These are phyloP conservation scores for Pachycephala philippinensis DNA, from an alignment of 2,113 vertebrate genomes.

Conservation along the genomic window DNA sequence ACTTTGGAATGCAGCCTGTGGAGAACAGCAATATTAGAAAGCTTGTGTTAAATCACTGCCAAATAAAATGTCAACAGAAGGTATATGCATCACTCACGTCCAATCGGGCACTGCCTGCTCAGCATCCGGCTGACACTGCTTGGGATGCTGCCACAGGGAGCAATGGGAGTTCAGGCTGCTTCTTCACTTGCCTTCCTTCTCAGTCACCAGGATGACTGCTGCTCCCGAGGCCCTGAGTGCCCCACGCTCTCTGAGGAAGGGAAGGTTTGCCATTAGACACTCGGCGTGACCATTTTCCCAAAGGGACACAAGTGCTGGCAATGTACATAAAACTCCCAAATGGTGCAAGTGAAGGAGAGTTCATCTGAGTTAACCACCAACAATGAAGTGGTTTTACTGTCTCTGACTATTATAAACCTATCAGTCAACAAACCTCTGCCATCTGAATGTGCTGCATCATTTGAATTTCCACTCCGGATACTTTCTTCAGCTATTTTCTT, in stretches of 20 bases:
- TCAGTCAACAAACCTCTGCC: conserved; percentile 5
- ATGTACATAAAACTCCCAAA: neutral
- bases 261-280: neutral
- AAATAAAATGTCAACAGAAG: conserved; percentile 55
- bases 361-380: neutral
- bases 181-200: neutral
- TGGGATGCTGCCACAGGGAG: conserved; percentile 38
- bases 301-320: neutral
- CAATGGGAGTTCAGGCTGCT: conserved; percentile 1
- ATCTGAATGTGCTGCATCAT: neutral
- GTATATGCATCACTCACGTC: neutral
- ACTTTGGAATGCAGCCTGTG: conserved; percentile 2
- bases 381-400: neutral
- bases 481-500: neutral
- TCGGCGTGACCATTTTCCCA: neutral
- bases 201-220: neutral
- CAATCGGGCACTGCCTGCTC: conserved; percentile 12
- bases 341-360: neutral
- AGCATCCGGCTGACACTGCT: neutral
- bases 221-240: neutral
- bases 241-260: neutral
- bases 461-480: neutral
- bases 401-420: neutral
- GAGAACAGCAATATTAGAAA: conserved; percentile 21
- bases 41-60: conserved; percentile 15